Base-by-base conservation (phyloP, 2,888 invertebrate genomes). In the Philhelius pedissequus region DNA sequence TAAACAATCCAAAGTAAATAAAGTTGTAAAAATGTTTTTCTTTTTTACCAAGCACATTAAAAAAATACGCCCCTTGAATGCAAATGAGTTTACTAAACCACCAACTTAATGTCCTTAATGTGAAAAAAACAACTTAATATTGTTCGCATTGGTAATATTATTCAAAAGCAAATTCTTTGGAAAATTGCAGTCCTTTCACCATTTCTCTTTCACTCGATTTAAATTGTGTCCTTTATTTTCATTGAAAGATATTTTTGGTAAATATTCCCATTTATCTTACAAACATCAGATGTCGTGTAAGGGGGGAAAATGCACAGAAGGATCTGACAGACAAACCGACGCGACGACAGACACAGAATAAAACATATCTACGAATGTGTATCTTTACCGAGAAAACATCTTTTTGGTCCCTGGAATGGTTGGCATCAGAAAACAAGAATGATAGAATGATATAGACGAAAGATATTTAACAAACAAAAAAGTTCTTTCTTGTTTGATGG, bases 211-310 rank as follows among this genome's bases (percentile, higher is more conserved):
- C 27, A 11, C 15, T 52, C 38, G 27, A 77, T 5, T 52, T 52
- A 69, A 27, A 48, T 52, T 32, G 27, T 38, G 58, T 40, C 48
- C 38, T 54, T 76, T 62, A 64, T 66, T 77, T 48, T n/a, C 43
- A 68, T 50, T 27, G 50, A 22, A 58, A 58, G 66, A 54, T 52
- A 66, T 77, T 71, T 71, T 73, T 8, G 60, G 60, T 52, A 82
- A 77, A 82, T 73, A 68, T 77, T 60, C 66, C 54, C 43, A 66
- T 82, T 77, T 77, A 77, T 77, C 77, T 52, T 71, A 32, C 77
- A 82, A 38, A n/a, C 81, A 77, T 66, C 45, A 40, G 45, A 43
- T 50, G 64, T 64, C 48, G 66, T 27, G 40, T 74, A 54, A 69
- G 62, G 38, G 38, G 79, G 27, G 20, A 22, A 52, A 75, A 75